Base-by-base conservation (phyloP, 2,888 invertebrate genomes). In the Diaprepes abbreviatus region DNA sequence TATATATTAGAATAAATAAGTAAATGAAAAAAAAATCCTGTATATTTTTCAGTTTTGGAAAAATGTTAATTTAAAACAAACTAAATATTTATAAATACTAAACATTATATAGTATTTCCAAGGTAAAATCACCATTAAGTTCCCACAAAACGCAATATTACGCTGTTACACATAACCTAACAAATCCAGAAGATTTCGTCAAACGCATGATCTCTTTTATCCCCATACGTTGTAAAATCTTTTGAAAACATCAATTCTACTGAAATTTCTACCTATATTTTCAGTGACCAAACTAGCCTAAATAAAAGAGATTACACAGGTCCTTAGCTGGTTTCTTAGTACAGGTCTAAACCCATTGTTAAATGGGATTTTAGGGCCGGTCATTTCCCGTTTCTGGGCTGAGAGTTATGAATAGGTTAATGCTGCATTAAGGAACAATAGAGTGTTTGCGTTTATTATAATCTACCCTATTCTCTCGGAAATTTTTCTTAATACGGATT, bases 141-240 rank as follows among this genome's bases (percentile, higher is more conserved):
- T 50, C 48, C 28, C 48, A 50, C n/a, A 50, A 50, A 50, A 50
- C 28, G 48, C 48, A 50, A 50, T 36, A 52, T 67, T 67, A 55
- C 60, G 40, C 33, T 9, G 19, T 55, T 62, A 67, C 66, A 66
- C 54, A 52, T 52, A 40, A 59, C 50, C 21, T 35, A 10, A 43
- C 67, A 67, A 62, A 67, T 67, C 67, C 55, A 21, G 16, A 33
- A 62, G 67, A 67, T 67, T 62, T 67, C 43, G 43, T 10, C 55
- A 35, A 62, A 62, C 35, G 67, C 67, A 67, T 67, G 67, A 66
- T 59, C 60, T 35, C 43, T 33, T 66, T 55, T 58, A 48, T 48
- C 28, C n/a, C 33, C 2, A 19, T 31, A 45, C 16, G 21, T 40
- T 24, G 48, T 66, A 31, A 43, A 45, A 36, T 21, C 16, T 21